Percentiles rank a stretch among this genome's conserved stretches.
phyloP scores from a whole-genome alignment of 1,140 invertebrate species.

The Calliopsis andreniformis region DNA sequence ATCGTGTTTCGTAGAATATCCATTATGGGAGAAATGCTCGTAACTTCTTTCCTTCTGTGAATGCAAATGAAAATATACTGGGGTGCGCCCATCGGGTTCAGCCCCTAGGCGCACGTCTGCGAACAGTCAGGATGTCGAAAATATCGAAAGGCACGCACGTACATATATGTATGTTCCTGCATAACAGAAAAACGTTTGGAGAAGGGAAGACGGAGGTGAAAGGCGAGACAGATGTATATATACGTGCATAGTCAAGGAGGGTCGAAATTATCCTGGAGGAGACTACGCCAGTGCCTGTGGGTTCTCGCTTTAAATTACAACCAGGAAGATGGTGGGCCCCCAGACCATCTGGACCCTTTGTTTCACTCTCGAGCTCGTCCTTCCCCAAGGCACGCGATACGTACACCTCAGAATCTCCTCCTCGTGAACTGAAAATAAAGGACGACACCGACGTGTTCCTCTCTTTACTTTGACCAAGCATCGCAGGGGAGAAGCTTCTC shows the following conservation, averaged over 20 bases:
- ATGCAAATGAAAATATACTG: conserved; percentile 52
- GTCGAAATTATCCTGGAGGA: conserved; percentile 49
- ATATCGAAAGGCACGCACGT: conserved; percentile 18
- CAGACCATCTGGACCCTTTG: conserved; percentile 60
- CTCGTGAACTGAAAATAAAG: conserved; percentile 42
- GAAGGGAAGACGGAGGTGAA: conserved; percentile 32
- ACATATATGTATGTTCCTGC: neutral
- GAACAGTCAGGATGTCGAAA: conserved; percentile 31
- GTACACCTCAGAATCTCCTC: conserved; percentile 47
- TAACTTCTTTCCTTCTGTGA: conserved; percentile 20
- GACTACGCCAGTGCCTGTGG: conserved; percentile 33
- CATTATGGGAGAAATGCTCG: conserved; percentile 42
- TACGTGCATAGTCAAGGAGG: conserved; percentile 23
- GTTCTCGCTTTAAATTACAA: conserved; percentile 60
- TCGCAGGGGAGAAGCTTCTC: conserved; percentile 1
- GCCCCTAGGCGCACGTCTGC: neutral
- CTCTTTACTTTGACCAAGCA: conserved; percentile 31
- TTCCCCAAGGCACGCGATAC: conserved; percentile 56
- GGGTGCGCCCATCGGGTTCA: neutral
- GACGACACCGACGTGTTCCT: conserved; percentile 40
- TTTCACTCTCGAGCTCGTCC: conserved; percentile 59
- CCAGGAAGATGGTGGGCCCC: conserved; percentile 59
- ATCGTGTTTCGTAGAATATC: conserved; percentile 36
- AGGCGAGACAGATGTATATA: conserved; percentile 32
- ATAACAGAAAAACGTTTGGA: conserved; percentile 15